Evolutionary conservation across 53 echinoderm and acorn worm genomes (phyloP).

Genomic region (Crossaster papposus): DNA sequence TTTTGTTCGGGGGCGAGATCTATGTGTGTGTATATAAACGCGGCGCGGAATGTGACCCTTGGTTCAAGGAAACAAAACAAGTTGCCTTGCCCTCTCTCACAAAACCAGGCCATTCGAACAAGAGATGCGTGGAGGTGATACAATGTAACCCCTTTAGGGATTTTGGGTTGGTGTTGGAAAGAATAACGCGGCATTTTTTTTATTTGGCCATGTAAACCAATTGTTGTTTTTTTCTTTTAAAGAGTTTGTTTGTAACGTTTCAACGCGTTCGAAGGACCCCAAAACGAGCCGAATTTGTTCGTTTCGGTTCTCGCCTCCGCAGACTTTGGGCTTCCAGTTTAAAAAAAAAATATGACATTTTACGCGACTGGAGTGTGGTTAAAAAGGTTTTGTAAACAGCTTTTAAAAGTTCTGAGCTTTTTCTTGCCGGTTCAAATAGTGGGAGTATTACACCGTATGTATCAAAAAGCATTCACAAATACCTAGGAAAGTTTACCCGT

Average conservation of each 20-base stretch:
- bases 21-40: not conserved
- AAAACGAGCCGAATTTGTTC: too few relatives aligned
- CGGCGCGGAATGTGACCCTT: slow-evolving; percentile 36
- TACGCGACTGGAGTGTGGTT: not conserved
- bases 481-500: too few relatives aligned
- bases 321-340: not conserved
- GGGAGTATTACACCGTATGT: not conserved
- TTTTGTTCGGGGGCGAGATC: slow-evolving; percentile 14
- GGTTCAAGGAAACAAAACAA: not conserved
- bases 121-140: slow-evolving; percentile 40
- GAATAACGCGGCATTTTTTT: slow-evolving; percentile 23
- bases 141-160: slow-evolving; percentile 39
- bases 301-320: not conserved
- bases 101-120: slow-evolving; percentile 48
- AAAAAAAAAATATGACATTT: not conserved
- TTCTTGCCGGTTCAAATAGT: not conserved
- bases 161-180: slow-evolving; percentile 26
- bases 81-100: slow-evolving; percentile 13
- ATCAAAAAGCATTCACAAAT: too few relatives aligned
- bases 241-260: slow-evolving; percentile 4
- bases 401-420: not conserved
- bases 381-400: not conserved
- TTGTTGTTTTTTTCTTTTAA: slow-evolving; percentile 6
- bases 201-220: slow-evolving; percentile 27
- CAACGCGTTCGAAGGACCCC: slow-evolving; percentile 14